Evolutionary conservation across 2,113 vertebrate species (phyloP), one percentile per base, ranked within the genome.

Genomic region (Gila orcuttii): DNA sequence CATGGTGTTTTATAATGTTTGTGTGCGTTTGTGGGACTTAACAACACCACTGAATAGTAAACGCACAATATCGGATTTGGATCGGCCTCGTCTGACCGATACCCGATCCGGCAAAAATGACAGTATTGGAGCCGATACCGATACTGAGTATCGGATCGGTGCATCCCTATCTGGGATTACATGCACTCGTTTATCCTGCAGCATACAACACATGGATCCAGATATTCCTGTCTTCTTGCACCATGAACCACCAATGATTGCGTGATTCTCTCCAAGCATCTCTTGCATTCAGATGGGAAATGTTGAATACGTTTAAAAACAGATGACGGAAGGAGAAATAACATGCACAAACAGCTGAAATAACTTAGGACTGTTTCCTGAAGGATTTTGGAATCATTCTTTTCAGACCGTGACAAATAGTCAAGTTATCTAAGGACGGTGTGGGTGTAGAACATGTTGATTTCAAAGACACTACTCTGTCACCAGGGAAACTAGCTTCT

Each of bases 381-480:
- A 69, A 64, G 57, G 39, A 52, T 68, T 60, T 42, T 59, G 36
- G 68, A 25, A 52, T 60, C n/a, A 23, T 79, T 80, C 17, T 60
- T 52, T 66, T 64, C 60, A 47, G 25, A 23, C 55, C 10, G 9
- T 86, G 79, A 83, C 31, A 39, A 64, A 83, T 31, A 82, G 45
- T 28, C 68, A 59, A 31, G 79, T 52, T 39, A 68, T 83, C 79
- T 59, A 45, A 64, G 31, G 59, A 21, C 1, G 7, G 31, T 42
- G 64, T 74, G 69, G 60, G 59, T 68, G 33, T 31, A 57, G 45
- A 31, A 76, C 47, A 52, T 50, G 57, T 83, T 76, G 57, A 75
- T 86, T 82, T 86, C 42, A 74, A 86, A 86, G 69, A 86, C 79
- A 86, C 23, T 74, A 21, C 47, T 84, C 71, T 55, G 75, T 83